Percentiles rank a stretch among this genome's conserved stretches.
Evolutionary conservation across 2,113 vertebrate genomes (phyloP).

Genomic region (Todiramphus chloris): DNA sequence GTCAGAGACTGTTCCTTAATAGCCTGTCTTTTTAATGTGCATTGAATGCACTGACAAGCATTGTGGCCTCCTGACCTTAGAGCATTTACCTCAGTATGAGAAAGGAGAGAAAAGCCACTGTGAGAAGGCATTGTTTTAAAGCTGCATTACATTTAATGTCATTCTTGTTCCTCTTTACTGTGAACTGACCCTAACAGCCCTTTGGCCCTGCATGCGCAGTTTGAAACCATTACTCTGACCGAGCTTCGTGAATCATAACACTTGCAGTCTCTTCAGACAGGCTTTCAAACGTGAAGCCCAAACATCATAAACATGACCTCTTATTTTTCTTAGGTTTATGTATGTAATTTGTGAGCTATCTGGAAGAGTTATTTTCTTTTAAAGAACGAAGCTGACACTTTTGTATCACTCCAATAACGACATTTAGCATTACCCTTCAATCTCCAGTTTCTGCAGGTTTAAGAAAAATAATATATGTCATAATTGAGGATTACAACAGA

Average conservation of each 20-base stretch:
- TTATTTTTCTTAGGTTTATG: not conserved
- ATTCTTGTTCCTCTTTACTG: conserved; percentile 56
- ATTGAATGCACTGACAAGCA: conserved; percentile 48
- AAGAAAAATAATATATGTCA: not conserved
- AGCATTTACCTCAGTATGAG: conserved; percentile 54
- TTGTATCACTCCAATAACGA: accelerated
- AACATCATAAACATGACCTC: not conserved
- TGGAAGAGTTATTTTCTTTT: not conserved
- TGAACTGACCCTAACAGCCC: conserved; percentile 67
- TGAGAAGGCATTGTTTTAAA: conserved; percentile 43
- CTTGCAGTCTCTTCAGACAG: not conserved
- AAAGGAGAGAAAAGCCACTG: conserved; percentile 24
- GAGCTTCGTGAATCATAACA: conserved; percentile 15
- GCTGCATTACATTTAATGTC: conserved; percentile 63
- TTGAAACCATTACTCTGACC: conserved; percentile 25
- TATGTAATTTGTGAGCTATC: not conserved
- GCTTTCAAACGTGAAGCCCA: not conserved
- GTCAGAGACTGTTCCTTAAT: conserved; percentile 68
- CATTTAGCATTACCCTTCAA: not conserved
- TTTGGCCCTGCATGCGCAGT: not conserved
- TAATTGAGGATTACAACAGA: not conserved
- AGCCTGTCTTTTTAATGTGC: conserved; percentile 68
- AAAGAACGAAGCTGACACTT: not conserved
- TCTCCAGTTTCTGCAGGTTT: not conserved
- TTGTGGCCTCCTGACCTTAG: conserved; percentile 63